A percentile compares a stretch with the other conserved stretches of the same genome.
Evolutionary conservation across 2,113 vertebrate species (phyloP).

Genomic region (Ptyas mucosa): DNA sequence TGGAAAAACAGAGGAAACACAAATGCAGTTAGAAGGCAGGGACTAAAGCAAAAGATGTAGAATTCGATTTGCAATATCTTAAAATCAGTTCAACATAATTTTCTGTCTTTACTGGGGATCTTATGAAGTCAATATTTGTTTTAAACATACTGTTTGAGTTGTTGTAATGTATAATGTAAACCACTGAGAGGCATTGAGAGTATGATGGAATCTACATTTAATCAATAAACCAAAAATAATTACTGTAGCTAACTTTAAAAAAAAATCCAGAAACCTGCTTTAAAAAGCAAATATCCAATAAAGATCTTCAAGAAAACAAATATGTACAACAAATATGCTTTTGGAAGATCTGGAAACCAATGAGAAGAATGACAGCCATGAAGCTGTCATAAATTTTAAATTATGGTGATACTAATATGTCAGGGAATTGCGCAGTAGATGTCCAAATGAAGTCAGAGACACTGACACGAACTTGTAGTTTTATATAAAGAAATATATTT

Average conservation of each 20-base stretch:
- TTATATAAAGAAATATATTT: not conserved
- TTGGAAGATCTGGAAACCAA: not conserved
- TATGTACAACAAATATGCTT: not conserved
- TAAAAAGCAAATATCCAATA: not conserved
- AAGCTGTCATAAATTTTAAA: not conserved
- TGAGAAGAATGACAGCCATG: not conserved
- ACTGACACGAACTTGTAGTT: not conserved
- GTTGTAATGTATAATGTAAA: not conserved
- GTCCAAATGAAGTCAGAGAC: not conserved
- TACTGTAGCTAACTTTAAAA: not conserved
- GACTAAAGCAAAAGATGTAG: not conserved
- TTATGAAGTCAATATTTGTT: not conserved
- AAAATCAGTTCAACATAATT: not conserved
- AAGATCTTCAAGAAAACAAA: not conserved
- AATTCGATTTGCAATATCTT: not conserved
- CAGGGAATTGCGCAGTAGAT: not conserved
- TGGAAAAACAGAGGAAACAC: conserved; percentile 46
- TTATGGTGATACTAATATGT: not conserved
- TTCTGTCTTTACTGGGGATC: not conserved
- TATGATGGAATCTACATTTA: not conserved
- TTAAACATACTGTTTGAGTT: not conserved
- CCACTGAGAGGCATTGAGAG: not conserved
- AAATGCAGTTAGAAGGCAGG: conserved; percentile 8
- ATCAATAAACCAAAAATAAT: not conserved
- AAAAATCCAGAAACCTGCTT: not conserved